Base-by-base conservation (phyloP, 2,888 invertebrate genomes). In the Brachycybe producta region DNA sequence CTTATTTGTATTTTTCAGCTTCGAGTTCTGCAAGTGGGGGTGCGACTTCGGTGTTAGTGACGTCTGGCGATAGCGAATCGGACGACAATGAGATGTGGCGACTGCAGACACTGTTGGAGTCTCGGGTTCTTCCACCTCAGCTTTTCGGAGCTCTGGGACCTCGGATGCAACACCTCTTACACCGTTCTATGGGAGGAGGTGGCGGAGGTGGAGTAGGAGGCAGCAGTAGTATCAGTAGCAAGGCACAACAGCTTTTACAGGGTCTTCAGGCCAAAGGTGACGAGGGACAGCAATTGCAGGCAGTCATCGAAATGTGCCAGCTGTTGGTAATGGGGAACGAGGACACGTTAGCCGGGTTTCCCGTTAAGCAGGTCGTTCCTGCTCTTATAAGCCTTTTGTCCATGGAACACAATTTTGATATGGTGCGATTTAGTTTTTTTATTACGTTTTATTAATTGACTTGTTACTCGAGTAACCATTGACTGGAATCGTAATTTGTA, bases 321-420 rank as follows among this genome's bases (percentile, higher is more conserved):
- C 79, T 97, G 69, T 74, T 97, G 50, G 94, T 97, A 30, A 97
- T 97, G 95, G 95, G 95, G 58, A 97, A 97, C 67, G 97, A 97
- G 70, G 97, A 97, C 67, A 94, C 94, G 1, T 75, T 97, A 48
- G 87, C 92, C 35, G 94, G 94, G n/a, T 95, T 98, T 68, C 97
- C 97, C 0, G 90, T 95, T 32, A 87, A 97, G 62, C 92, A 94
- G 69, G 94, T 94, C 15, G 94, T 97, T 42, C 94, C 95, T 1
- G 91, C 92, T 5, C 77, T 98, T 32, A 87, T 94, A 56, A 82
- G 79, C 61, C 71, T 98, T 52, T 77, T 98, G 21, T 84, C 88
- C 46, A 91, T 94, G 76, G 97, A 97, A 65, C 92, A 97, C 67
- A 98, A 98, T 72, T 97, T 97, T 72, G 97, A 97, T 70, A 92